Percentiles rank a stretch among this genome's conserved stretches.
Evolutionary conservation across 2,888 invertebrate species (phyloP).

Genomic region (Athrips mouffetella): DNA sequence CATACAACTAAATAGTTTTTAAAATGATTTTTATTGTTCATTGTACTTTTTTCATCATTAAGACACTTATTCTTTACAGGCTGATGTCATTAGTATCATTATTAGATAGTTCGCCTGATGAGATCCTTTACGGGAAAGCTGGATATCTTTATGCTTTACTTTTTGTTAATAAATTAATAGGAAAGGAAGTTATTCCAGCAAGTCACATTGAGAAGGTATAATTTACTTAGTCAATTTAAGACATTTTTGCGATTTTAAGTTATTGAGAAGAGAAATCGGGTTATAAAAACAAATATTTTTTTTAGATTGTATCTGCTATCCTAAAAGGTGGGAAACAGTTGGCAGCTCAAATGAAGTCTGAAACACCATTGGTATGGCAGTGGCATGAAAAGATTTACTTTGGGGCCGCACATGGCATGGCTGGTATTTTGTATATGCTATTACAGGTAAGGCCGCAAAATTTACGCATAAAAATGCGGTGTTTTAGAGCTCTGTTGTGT

Average conservation of each 20-base stretch:
- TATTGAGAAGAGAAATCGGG: too few relatives aligned
- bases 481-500: neutral
- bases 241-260: too few relatives aligned
- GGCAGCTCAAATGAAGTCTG: constrained; percentile 70
- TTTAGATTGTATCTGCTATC: constrained; percentile 81
- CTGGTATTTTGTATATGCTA: constrained; percentile 90
- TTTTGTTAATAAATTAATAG: constrained; percentile 83
- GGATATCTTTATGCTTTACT: constrained; percentile 90
- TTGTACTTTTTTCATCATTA: neutral
- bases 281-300: constrained; percentile 11
- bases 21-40: too few relatives aligned
- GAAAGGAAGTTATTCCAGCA: constrained; percentile 77
- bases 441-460: constrained; percentile 79
- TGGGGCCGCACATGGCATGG: constrained; percentile 93
- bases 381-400: constrained; percentile 93
- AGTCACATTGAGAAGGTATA: constrained; percentile 79
- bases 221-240: too few relatives aligned
- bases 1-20: too few relatives aligned
- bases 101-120: constrained; percentile 83
- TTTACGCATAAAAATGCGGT: neutral
- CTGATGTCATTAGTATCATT: constrained; percentile 75
- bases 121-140: constrained; percentile 89
- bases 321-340: constrained; percentile 81
- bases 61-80: constrained; percentile 55
- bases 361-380: constrained; percentile 86